These are phyloP conservation scores for Galemys pyrenaicus DNA, from an alignment of 2,113 vertebrate genomes.

Conservation along the genomic window DNA sequence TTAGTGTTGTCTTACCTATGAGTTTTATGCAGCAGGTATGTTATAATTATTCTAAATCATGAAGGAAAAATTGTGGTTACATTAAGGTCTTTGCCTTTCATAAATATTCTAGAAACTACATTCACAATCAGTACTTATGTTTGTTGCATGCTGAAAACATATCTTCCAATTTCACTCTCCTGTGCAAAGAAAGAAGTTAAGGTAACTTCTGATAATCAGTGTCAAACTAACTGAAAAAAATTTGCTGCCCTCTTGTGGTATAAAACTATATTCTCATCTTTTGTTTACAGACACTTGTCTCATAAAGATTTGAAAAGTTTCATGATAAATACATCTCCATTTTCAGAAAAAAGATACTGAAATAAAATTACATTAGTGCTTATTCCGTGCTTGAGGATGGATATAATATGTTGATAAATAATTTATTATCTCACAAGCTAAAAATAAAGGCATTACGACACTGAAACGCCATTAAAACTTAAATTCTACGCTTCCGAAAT, in stretches of 20 bases:
- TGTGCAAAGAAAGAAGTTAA: conserved; percentile 59
- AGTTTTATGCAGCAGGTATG: neutral
- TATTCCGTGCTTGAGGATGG: neutral
- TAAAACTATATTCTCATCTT: neutral
- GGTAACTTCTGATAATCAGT: neutral
- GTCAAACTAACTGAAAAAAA: neutral
- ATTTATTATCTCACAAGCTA: neutral
- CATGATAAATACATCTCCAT: neutral
- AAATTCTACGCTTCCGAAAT: neutral
- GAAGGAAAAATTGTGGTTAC: conserved; percentile 45
- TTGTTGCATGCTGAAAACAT: conserved; percentile 59
- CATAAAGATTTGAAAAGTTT: conserved; percentile 10
- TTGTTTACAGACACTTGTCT: neutral
- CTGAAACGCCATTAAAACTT: neutral
- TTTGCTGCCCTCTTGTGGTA: conserved; percentile 81
- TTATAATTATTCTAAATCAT: conserved; percentile 30
- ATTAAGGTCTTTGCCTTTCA: neutral
- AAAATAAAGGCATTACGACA: neutral
- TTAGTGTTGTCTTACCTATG: neutral
- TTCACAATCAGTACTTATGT: conserved; percentile 4
- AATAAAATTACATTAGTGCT: neutral
- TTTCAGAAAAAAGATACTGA: neutral
- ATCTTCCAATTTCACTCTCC: conserved; percentile 64
- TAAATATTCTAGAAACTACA: neutral
- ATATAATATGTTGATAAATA: neutral